Conservation (phyloP, 2,113 vertebrate species). For the Choloepus hoffmanni region DNA sequence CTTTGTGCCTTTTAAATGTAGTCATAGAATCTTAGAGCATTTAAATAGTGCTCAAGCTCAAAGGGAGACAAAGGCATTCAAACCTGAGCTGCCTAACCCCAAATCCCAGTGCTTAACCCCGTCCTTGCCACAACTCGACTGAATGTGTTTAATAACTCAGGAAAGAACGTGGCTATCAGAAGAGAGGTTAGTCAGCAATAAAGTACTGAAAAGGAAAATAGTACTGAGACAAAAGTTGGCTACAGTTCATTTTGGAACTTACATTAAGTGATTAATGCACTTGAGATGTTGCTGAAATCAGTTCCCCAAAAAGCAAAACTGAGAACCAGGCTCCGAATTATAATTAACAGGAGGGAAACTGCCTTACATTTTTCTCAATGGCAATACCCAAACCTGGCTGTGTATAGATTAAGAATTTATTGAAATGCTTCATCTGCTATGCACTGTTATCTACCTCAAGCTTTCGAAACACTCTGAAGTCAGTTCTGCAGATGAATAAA, state of each 20-base stretch:
- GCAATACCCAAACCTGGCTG: too few relatives aligned
- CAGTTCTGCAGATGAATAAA: too few relatives aligned
- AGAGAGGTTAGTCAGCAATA: neutral
- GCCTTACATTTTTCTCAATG: neutral
- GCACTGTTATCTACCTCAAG: too few relatives aligned
- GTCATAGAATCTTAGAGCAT: neutral
- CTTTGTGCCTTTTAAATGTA: neutral
- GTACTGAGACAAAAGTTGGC: neutral
- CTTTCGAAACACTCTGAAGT: too few relatives aligned
- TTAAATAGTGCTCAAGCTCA: neutral
- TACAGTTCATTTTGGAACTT: neutral
- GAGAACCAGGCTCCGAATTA: neutral
- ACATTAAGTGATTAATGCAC: neutral
- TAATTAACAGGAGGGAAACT: neutral
- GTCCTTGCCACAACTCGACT: neutral
- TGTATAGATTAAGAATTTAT: too few relatives aligned
- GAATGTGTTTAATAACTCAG: neutral
- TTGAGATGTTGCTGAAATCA: neutral
- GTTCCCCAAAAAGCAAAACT: neutral
- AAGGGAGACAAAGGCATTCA: neutral
- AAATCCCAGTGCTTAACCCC: neutral
- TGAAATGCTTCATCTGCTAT: too few relatives aligned
- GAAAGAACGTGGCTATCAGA: neutral
- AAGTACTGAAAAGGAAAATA: constrained; percentile 23
- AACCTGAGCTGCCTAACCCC: neutral